Conservation (phyloP, 2,797 vertebrate species). For the Enteromius viviparus region DNA sequence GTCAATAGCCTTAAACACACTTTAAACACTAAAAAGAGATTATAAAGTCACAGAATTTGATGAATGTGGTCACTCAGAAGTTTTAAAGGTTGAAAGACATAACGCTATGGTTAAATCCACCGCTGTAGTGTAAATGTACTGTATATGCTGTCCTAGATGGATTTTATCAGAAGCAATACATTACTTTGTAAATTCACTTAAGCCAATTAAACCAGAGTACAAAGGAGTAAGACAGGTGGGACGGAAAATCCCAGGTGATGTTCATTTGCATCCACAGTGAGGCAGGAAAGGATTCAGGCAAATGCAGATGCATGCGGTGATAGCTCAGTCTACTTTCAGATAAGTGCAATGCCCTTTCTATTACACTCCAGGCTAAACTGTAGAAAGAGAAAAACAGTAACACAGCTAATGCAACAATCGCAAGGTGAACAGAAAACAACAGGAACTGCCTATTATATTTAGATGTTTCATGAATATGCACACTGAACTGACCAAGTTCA, state of each 20-base stretch:
- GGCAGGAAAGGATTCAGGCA: constrained; percentile 61
- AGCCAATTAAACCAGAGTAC: constrained; percentile 4
- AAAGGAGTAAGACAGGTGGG: background rate
- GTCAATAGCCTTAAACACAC: constrained; percentile 18
- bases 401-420: background rate
- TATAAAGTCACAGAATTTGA: background rate
- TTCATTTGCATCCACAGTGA: constrained; percentile 55
- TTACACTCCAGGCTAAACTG: constrained; percentile 42
- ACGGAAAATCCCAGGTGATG: constrained; percentile 55
- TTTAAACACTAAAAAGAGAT: constrained; percentile 4
- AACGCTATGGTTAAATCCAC: background rate
- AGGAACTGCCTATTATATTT: background rate
- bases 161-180: constrained; percentile 1
- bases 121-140: background rate
- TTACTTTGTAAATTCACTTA: constrained; percentile 8
- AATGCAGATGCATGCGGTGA: constrained; percentile 48
- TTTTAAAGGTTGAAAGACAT: background rate
- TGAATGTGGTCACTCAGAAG: background rate
- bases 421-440: constrained; percentile 25
- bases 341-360: constrained; percentile 52
- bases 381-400: constrained; percentile 2
- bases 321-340: constrained; percentile 35
- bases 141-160: background rate
- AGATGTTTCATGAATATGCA: constrained; percentile 21
- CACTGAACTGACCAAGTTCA: background rate